A percentile compares a stretch with the other conserved stretches of the same genome.
phyloP scores from a whole-genome alignment of 2,113 vertebrate species.

The human region GRCh38 chr11:100271501-100272000 shows the following conservation, averaged over 20 bases:
- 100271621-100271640: background rate
- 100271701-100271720: background rate
- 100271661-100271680: background rate
- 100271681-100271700: background rate
- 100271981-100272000: background rate
- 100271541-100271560: background rate
- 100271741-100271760: background rate
- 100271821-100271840: background rate
- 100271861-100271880: background rate
- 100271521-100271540: background rate
- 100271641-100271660: background rate
- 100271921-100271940: background rate
- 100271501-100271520: background rate
- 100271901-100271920: background rate
- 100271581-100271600: background rate
- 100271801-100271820: background rate
- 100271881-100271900: background rate
- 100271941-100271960: background rate
- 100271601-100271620: background rate
- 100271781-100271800: background rate
- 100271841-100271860: slow-evolving; percentile 17
- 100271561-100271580: background rate
- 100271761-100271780: background rate
- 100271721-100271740: background rate
- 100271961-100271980: background rate